These are phyloP conservation scores for Musca vetustissima DNA, from an alignment of 1,140 invertebrate genomes.

Conservation along the genomic window DNA sequence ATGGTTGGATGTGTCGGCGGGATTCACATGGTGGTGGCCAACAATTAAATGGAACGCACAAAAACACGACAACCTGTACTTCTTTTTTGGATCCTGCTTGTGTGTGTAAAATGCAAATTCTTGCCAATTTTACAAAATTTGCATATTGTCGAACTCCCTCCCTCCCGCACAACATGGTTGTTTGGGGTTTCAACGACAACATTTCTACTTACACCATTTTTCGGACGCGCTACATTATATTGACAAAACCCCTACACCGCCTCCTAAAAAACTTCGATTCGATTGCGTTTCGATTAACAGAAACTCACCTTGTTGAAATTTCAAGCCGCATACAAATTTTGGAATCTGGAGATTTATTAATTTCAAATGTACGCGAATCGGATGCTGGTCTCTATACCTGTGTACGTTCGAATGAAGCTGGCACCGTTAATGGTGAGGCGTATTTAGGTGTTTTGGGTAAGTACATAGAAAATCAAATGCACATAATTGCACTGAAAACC, in stretches of 20 bases:
- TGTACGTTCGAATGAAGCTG: conserved; percentile 84
- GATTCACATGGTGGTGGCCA: no score
- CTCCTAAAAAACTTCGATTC: not conserved
- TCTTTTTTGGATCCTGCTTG: no score
- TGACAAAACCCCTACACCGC: not conserved
- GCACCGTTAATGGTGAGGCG: conserved; percentile 78
- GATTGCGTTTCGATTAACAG: conserved; percentile 33
- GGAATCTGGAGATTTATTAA: conserved; percentile 81
- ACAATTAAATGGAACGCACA: no score
- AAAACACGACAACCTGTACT: no score
- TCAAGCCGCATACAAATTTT: conserved; percentile 77
- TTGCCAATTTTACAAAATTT: conserved; percentile 15
- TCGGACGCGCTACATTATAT: no score
- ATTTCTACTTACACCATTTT: not conserved
- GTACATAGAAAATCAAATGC: conserved; percentile 33
- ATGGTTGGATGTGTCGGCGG: no score
- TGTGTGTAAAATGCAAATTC: conserved; percentile 6
- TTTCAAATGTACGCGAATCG: conserved; percentile 77
- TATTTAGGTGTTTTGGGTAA: conserved; percentile 81
- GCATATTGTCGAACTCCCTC: no score
- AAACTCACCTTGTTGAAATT: conserved; percentile 53
- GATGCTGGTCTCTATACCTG: conserved; percentile 91
- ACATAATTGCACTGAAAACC: not conserved
- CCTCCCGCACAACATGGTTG: not conserved
- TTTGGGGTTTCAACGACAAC: not conserved